These are phyloP conservation scores for Azorinus chamasolen DNA, from an alignment of 2,888 invertebrate genomes.

Conservation along the genomic window DNA sequence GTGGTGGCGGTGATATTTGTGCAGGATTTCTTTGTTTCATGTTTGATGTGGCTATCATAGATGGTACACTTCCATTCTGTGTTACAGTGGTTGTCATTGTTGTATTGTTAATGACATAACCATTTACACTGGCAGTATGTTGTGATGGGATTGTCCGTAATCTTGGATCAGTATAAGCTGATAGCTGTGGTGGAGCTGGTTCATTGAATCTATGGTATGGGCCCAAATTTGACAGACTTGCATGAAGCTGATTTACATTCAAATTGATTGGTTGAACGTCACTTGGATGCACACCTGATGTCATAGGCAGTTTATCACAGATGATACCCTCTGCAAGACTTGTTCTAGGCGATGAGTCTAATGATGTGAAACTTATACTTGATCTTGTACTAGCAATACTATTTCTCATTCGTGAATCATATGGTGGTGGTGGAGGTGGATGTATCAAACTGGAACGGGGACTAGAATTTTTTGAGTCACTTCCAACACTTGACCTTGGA, in stretches of 20 bases:
- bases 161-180: conserved; percentile 74
- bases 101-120: conserved; percentile 32
- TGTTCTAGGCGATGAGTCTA: conserved; percentile 87
- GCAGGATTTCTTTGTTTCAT: conserved; percentile 37
- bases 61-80: conserved; percentile 45
- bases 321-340: conserved; percentile 80
- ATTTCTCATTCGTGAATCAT: conserved; percentile 76
- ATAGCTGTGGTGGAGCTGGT: conserved; percentile 70
- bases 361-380: conserved; percentile 86
- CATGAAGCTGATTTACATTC: conserved; percentile 61
- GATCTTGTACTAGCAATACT: conserved; percentile 81
- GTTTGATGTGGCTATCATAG: conserved; percentile 52
- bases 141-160: conserved; percentile 71
- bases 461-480: conserved; percentile 82
- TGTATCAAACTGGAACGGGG: conserved; percentile 79
- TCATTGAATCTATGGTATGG: conserved; percentile 79
- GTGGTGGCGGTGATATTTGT: conserved; percentile 70
- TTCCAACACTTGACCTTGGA: conserved; percentile 85
- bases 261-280: conserved; percentile 62
- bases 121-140: conserved; percentile 58
- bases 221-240: conserved; percentile 55
- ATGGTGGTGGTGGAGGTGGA: conserved; percentile 74
- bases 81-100: conserved; percentile 34
- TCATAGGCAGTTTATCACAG: conserved; percentile 85
- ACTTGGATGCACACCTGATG: conserved; percentile 83